Conservation (phyloP, 35 echinoderm and acorn worm genomes). For the Chiridota heheva region DNA sequence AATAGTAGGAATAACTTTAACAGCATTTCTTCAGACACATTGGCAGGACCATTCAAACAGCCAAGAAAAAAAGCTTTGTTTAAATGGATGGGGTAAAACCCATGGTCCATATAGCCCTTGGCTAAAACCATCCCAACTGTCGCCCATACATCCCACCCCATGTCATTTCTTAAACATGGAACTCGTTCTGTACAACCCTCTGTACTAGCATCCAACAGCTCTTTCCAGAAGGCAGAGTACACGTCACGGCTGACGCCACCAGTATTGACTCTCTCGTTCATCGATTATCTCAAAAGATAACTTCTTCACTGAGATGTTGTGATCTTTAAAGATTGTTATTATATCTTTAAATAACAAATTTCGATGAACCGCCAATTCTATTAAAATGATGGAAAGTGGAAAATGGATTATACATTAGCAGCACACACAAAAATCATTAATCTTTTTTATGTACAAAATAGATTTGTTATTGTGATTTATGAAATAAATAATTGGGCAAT, state of each 20-base stretch:
- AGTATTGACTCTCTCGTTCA: not conserved
- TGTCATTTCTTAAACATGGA: not conserved
- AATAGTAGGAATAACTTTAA: not conserved
- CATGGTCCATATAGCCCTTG: not conserved
- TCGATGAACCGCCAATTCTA: no score
- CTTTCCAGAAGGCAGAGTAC: not conserved
- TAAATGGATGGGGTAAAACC: slow-evolving; percentile 1
- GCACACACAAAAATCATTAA: no score
- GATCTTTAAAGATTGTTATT: no score
- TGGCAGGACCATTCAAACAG: not conserved
- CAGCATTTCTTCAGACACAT: not conserved
- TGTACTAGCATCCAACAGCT: not conserved
- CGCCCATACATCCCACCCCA: not conserved
- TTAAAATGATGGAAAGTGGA: no score
- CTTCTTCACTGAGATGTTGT: no score
- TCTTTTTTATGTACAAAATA: no score
- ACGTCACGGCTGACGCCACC: not conserved
- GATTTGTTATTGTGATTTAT: no score
- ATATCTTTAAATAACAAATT: no score
- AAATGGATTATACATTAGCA: no score
- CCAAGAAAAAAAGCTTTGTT: not conserved
- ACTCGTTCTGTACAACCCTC: not conserved
- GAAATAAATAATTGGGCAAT: no score
- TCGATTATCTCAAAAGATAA: no score
- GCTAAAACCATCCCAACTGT: not conserved